These are phyloP conservation scores for Falco naumanni DNA, from an alignment of 2,797 vertebrate species.

Conservation along the genomic window DNA sequence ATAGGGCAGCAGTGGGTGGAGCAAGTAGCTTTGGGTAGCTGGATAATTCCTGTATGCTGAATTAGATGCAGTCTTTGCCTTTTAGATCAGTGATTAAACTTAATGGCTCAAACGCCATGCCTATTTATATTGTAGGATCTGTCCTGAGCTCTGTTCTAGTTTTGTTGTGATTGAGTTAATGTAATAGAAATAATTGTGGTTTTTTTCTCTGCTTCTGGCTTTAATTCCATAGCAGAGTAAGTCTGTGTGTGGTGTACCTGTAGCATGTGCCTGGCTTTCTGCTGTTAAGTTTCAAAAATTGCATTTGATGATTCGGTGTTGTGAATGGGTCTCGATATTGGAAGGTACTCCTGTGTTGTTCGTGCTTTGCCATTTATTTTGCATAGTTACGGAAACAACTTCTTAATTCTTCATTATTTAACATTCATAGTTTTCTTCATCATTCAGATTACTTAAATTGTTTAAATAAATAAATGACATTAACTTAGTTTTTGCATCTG, in stretches of 20 bases:
- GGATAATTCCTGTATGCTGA: background rate
- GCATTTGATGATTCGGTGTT: background rate
- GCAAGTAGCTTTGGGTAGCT: background rate
- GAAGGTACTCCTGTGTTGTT: background rate
- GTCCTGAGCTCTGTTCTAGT: background rate
- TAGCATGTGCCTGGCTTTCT: background rate
- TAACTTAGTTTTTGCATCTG: background rate
- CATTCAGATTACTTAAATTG: background rate
- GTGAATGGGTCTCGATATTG: background rate
- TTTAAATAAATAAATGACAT: background rate
- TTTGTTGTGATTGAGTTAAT: background rate
- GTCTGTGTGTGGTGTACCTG: background rate
- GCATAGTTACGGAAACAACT: background rate
- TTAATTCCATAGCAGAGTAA: background rate
- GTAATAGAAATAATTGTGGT: background rate
- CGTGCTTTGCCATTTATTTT: background rate
- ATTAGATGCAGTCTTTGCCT: background rate
- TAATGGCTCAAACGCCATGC: background rate
- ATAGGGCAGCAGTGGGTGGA: background rate
- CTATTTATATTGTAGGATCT: background rate
- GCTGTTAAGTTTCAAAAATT: background rate
- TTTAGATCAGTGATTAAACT: background rate
- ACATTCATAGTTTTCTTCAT: background rate
- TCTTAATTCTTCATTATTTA: background rate
- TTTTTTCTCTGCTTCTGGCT: conserved; percentile 6